Evolutionary conservation across 2,113 vertebrate genomes (phyloP).

Genomic region (Otocyon megalotis): DNA sequence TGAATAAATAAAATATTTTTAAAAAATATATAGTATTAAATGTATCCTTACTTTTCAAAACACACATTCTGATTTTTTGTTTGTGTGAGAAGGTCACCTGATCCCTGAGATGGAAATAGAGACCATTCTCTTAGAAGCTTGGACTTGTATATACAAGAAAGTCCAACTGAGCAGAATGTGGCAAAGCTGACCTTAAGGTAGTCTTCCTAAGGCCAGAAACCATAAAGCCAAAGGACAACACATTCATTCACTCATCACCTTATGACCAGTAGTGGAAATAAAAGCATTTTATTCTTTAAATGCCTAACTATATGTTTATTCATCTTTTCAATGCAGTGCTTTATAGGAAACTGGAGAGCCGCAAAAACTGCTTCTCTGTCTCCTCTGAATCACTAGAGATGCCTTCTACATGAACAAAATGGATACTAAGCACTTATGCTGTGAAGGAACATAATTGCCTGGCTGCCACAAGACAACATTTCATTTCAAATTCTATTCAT

Average conservation of each 20-base stretch:
- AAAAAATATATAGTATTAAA: background rate
- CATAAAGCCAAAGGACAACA: accelerated
- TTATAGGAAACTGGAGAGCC: background rate
- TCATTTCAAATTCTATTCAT: slow-evolving; percentile 56
- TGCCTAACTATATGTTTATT: background rate
- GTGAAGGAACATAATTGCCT: background rate
- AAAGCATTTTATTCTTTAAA: slow-evolving; percentile 9
- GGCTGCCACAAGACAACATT: background rate
- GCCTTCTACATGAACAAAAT: background rate
- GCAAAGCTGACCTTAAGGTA: background rate
- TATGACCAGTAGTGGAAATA: background rate
- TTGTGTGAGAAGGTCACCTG: background rate
- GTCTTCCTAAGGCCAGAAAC: background rate
- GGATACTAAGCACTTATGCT: slow-evolving; percentile 10
- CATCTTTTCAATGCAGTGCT: background rate
- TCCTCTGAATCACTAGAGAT: background rate
- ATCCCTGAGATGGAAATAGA: background rate
- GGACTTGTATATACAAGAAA: background rate
- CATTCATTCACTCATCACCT: too few species aligned
- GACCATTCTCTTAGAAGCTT: background rate
- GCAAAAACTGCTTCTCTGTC: background rate
- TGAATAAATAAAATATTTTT: too few species aligned
- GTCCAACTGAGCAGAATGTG: background rate
- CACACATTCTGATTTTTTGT: background rate
- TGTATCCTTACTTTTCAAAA: background rate